phyloP scores from a whole-genome alignment of 1,140 invertebrate genomes.

The Dysdera silvatica region DNA sequence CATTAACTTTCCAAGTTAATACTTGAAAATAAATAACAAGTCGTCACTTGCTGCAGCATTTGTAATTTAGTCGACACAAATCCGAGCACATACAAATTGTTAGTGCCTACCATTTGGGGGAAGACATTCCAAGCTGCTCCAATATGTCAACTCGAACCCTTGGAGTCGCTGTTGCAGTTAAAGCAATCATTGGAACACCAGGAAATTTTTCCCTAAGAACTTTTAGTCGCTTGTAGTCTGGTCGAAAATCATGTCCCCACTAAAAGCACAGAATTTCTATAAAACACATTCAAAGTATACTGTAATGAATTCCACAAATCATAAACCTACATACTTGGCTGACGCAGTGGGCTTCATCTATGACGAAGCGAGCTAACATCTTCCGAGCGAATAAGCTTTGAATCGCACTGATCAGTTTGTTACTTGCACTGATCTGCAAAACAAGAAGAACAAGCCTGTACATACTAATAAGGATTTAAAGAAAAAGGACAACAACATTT shows the following conservation, averaged over 20 bases:
- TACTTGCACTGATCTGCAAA: conserved; percentile 48
- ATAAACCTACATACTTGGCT: conserved; percentile 76
- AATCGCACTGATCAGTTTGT: conserved; percentile 47
- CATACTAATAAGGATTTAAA: too few relatives aligned
- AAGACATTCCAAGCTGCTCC: conserved; percentile 67
- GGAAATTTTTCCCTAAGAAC: conserved; percentile 48
- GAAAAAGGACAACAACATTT: too few relatives aligned
- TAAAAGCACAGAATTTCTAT: conserved; percentile 42
- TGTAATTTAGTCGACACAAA: neutral
- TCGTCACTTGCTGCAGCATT: neutral
- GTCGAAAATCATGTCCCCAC: conserved; percentile 66
- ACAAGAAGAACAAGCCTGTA: neutral
- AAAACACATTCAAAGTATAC: conserved; percentile 50
- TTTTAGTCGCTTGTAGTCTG: conserved; percentile 53
- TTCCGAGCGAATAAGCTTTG: conserved; percentile 49
- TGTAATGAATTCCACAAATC: conserved; percentile 39
- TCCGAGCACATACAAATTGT: neutral
- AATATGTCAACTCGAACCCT: conserved; percentile 82
- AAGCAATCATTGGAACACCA: conserved; percentile 51
- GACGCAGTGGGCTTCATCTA: conserved; percentile 71
- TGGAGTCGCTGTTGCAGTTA: conserved; percentile 72
- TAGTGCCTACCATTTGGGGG: conserved; percentile 64
- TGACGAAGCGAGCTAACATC: conserved; percentile 54
- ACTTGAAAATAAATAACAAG: too few relatives aligned
- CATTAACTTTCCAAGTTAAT: too few relatives aligned